Percentiles rank a stretch among this genome's conserved stretches.
phyloP scores from a whole-genome alignment of 2,797 vertebrate genomes.

The Pseudomugil tenellus region DNA sequence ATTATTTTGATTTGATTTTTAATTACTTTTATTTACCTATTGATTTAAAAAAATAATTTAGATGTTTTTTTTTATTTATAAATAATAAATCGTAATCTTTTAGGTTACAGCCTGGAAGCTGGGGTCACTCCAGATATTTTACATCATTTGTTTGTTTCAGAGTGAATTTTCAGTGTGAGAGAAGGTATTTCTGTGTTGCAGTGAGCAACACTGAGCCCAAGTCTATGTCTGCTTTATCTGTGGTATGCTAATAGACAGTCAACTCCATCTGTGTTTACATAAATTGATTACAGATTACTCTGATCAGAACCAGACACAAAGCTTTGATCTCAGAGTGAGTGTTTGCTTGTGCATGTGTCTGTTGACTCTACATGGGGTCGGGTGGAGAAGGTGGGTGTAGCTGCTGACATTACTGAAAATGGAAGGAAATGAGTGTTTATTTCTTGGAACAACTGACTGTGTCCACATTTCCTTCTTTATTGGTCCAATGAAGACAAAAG shows the following conservation, averaged over 20 bases:
- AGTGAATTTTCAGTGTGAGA: not conserved
- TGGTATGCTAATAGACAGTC: constrained; percentile 56
- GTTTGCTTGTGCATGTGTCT: constrained; percentile 13
- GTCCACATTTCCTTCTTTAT: constrained; percentile 1
- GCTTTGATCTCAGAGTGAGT: constrained; percentile 54
- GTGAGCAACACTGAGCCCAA: not conserved
- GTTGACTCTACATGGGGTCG: not conserved
- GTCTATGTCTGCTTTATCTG: constrained; percentile 38
- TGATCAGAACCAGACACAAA: constrained; percentile 46
- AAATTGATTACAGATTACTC: constrained; percentile 52
- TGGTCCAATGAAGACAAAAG: not conserved
- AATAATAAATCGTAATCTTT: not conserved
- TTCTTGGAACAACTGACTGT: constrained; percentile 3
- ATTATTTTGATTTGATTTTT: too few relatives aligned
- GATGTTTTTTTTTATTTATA: not conserved
- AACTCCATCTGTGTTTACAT: constrained; percentile 51
- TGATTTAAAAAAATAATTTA: not conserved
- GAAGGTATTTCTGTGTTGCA: not conserved
- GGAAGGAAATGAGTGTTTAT: constrained; percentile 62
- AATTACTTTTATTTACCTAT: too few relatives aligned
- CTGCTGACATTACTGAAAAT: constrained; percentile 59
- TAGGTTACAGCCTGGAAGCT: not conserved
- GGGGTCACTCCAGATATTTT: not conserved
- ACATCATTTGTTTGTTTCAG: not conserved
- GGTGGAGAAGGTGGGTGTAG: constrained; percentile 18